Percentiles rank a stretch among this genome's conserved stretches.
Evolutionary conservation across 2,113 vertebrate species (phyloP).

Genomic region (Callithrix jacchus): DNA sequence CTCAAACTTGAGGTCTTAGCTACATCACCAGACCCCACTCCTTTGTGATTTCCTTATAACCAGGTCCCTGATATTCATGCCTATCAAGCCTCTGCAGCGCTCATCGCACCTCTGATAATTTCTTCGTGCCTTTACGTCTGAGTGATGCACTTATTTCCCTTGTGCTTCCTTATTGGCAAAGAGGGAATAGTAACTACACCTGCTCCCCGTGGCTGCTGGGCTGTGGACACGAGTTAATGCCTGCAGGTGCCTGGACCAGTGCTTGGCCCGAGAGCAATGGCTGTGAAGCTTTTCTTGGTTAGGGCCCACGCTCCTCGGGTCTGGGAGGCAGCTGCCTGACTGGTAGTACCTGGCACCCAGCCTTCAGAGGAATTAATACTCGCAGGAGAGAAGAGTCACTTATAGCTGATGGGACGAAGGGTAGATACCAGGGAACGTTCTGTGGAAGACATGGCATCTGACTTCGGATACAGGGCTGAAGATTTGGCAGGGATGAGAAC

Average conservation of each 20-base stretch:
- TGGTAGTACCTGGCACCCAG: not conserved
- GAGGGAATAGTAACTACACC: not conserved
- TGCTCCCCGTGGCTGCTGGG: fast-evolving
- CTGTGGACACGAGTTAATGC: not conserved
- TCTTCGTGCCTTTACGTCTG: not conserved
- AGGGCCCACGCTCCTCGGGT: fast-evolving
- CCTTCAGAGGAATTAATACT: not conserved
- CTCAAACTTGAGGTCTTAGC: not conserved
- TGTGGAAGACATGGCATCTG: not conserved
- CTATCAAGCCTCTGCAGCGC: fast-evolving
- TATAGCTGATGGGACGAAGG: fast-evolving
- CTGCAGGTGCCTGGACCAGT: not conserved
- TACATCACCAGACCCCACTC: fast-evolving
- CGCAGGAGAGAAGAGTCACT: not conserved
- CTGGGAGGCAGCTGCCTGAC: not conserved
- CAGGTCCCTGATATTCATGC: fast-evolving
- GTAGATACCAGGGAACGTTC: not conserved
- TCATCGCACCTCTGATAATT: fast-evolving
- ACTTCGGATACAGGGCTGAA: not conserved
- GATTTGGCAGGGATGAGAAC: not conserved
- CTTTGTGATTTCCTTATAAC: fast-evolving
- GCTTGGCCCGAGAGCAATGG: fast-evolving
- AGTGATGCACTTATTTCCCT: not conserved
- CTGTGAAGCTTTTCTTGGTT: not conserved
- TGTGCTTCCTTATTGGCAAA: not conserved